Base-by-base conservation (phyloP, 2,113 vertebrate genomes). In the Orycteropus afer region DNA sequence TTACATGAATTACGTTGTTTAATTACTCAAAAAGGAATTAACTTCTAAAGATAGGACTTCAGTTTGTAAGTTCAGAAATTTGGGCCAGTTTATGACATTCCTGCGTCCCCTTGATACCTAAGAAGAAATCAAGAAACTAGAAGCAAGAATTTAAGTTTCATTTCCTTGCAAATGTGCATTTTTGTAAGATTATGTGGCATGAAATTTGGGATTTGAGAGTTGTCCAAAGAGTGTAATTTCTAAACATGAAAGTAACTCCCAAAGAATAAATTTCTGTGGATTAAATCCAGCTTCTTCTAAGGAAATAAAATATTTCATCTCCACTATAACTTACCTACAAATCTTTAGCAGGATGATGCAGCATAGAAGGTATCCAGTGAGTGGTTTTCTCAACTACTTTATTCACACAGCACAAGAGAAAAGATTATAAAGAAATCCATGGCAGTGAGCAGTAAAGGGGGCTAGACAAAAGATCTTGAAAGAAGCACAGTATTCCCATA, bases 361-460 rank as follows among this genome's bases (percentile, higher is more conserved):
- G 42, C 27, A 77, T 57, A 74, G 29, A n/a, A 57, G 63, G 18
- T 63, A 74, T 45, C 74, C 77, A 94, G 10, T 61, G 13, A 81
- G 29, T 32, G 65, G 12, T 18, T 93, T 83, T 73, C 90, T 80
- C 59, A 95, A 94, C 22, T 90, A 49, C 81, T 89, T 88, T 87
- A 2, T 53, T 96, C 59, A 92, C 13, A 59, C 1, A 77, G 18
- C 73, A 90, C 63, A 86, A 91, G 69, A 90, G 59, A 92, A 51
- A 5, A 51, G 71, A 94, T 27, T 87, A 13, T 83, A 80, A 79
- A 86, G 84, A 94, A 93, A 96, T 78, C 84, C 55, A 45, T 42
- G 89, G 0, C 51, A 81, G n/a, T 89, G 81, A 89, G 85, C 86
- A 87, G 92, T 89, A 88, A 92, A 96, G 85, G 63, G 25, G 7